Evolutionary conservation across 1,140 invertebrate genomes (phyloP).

Genomic region (Zaprionus lachaisei): DNA sequence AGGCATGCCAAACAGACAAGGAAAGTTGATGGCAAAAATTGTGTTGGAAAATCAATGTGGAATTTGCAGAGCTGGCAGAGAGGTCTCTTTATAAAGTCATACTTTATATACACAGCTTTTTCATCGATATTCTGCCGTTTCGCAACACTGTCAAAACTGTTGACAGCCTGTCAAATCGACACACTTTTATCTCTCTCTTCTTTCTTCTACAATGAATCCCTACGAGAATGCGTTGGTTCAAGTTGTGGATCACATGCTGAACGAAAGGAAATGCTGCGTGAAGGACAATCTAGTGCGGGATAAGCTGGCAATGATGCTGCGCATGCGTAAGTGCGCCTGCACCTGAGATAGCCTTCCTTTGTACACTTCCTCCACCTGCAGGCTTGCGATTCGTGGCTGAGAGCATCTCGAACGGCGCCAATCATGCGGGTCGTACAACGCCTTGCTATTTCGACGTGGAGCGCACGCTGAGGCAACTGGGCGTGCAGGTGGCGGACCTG

Average conservation of each 20-base stretch:
- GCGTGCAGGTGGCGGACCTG: constrained; percentile 17
- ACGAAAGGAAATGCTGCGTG: background rate
- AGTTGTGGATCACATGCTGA: constrained; percentile 35
- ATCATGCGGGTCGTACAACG: constrained; percentile 42
- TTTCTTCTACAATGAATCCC: constrained; percentile 24
- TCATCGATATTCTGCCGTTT: no score
- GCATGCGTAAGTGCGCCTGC: constrained; percentile 39
- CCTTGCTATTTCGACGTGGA: constrained; percentile 59
- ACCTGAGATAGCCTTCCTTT: background rate
- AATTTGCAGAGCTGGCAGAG: background rate
- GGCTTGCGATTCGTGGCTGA: constrained; percentile 34
- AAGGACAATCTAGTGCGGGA: background rate
- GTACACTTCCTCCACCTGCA: background rate
- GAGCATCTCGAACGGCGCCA: constrained; percentile 7
- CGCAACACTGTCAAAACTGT: background rate
- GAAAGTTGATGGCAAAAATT: constrained; percentile 6
- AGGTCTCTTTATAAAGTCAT: no score
- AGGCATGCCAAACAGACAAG: background rate
- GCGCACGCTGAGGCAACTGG: constrained; percentile 31
- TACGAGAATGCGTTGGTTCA: constrained; percentile 27
- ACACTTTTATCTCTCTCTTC: background rate
- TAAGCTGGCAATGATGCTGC: constrained; percentile 14
- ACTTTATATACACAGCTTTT: no score
- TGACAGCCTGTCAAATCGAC: background rate
- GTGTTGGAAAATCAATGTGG: constrained; percentile 15